A percentile compares a stretch with the other conserved stretches of the same genome.
Conservation (phyloP, 2,888 invertebrate species). For the Euproctis similis region DNA sequence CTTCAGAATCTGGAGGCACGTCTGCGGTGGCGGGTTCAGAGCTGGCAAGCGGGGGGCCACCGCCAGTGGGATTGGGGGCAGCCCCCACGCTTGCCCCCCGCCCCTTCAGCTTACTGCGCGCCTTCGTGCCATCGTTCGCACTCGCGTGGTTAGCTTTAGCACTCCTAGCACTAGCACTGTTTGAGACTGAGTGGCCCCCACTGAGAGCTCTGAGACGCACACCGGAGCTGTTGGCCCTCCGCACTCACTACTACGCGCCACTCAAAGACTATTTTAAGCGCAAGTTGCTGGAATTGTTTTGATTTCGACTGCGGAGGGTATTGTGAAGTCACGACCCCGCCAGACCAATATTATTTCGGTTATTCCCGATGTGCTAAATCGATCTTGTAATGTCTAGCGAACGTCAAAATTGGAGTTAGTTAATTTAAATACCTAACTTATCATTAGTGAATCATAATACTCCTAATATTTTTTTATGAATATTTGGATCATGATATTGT, state of each 20-base stretch:
- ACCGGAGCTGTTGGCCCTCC: conserved; percentile 85
- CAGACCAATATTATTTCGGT: conserved; percentile 3
- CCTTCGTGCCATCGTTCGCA: conserved; percentile 86
- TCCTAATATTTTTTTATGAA: too few species aligned
- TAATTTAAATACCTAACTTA: too few species aligned
- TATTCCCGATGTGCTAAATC: conserved; percentile 3
- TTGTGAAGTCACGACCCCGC: conserved; percentile 8
- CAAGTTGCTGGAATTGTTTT: conserved; percentile 78
- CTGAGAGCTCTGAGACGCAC: conserved; percentile 81
- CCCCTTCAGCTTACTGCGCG: conserved; percentile 79
- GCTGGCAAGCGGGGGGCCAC: conserved; percentile 50
- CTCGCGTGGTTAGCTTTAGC: conserved; percentile 82
- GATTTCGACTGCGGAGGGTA: conserved; percentile 43
- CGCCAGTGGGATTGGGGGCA: conserved; percentile 30
- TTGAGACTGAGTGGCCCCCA: conserved; percentile 86
- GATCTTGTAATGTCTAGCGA: conserved; percentile 1
- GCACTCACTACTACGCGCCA: conserved; percentile 88
- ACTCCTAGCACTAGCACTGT: conserved; percentile 80
- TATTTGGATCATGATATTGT: too few species aligned
- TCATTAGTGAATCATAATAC: too few species aligned
- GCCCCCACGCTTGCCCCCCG: conserved; percentile 38
- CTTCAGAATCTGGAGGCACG: conserved; percentile 82
- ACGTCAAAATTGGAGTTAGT: too few species aligned
- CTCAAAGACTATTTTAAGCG: conserved; percentile 84
- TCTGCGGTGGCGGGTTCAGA: conserved; percentile 73